Percentiles rank a stretch among this genome's conserved stretches.
phyloP scores from a whole-genome alignment of 2,113 vertebrate genomes.

The Gavia stellata region DNA sequence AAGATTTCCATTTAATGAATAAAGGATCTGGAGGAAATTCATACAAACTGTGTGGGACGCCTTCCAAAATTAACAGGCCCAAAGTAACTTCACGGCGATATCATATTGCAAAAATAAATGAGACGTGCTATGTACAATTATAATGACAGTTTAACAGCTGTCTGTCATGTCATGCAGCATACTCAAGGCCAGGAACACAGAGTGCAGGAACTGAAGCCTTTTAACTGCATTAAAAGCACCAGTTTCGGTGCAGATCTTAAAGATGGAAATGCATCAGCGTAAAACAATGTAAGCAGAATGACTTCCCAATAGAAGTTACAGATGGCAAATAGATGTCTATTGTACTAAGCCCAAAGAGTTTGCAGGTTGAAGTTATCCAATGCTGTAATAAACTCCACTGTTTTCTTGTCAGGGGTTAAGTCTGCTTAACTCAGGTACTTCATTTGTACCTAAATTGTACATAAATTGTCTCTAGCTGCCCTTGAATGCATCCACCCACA shows the following conservation, averaged over 20 bases:
- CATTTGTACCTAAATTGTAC: not conserved
- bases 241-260: not conserved
- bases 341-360: not conserved
- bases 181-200: not conserved
- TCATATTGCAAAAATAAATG: not conserved
- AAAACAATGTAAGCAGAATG: not conserved
- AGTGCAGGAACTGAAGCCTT: not conserved
- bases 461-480: not conserved
- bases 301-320: not conserved
- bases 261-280: not conserved
- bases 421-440: not conserved
- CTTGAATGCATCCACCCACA: not conserved
- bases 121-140: not conserved
- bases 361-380: not conserved
- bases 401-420: not conserved
- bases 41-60: not conserved
- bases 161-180: not conserved
- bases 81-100: not conserved
- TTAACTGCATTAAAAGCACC: not conserved
- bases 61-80: not conserved
- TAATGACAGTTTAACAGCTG: not conserved
- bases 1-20: not conserved
- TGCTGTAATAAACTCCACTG: not conserved
- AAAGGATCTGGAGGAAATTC: constrained; percentile 20
- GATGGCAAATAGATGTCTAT: not conserved